Evolutionary conservation across 2,113 vertebrate genomes (phyloP).

Genomic region (Peromyscus polionotus): DNA sequence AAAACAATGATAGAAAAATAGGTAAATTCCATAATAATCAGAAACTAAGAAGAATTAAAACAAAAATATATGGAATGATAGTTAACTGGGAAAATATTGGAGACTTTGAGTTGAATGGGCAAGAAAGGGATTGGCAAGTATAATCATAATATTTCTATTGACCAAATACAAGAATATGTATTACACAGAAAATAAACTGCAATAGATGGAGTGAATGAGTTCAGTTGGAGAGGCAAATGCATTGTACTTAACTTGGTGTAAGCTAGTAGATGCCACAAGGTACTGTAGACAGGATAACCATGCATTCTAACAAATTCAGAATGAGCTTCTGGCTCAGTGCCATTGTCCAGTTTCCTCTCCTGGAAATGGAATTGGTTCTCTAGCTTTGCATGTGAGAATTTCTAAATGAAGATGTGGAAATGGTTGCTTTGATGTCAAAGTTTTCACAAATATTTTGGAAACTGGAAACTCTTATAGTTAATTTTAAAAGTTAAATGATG

Average conservation of each 20-base stretch:
- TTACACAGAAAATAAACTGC: neutral
- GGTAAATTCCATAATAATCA: neutral
- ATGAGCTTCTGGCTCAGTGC: neutral
- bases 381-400: neutral
- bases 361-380: neutral
- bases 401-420: neutral
- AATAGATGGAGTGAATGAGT: neutral
- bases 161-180: neutral
- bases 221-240: neutral
- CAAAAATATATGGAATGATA: neutral
- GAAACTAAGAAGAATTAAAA: neutral
- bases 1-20: neutral
- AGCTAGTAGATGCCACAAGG: rapidly evolving
- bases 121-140: neutral
- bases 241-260: rapidly evolving
- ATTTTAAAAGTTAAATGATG: neutral
- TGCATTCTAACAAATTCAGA: neutral
- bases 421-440: neutral
- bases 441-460: neutral
- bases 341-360: neutral
- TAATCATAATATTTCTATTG: neutral
- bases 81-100: neutral
- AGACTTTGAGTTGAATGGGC: neutral
- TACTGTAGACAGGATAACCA: neutral
- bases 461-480: neutral